Conservation (phyloP, 2,113 vertebrate genomes). For the Neolamprologus toae region DNA sequence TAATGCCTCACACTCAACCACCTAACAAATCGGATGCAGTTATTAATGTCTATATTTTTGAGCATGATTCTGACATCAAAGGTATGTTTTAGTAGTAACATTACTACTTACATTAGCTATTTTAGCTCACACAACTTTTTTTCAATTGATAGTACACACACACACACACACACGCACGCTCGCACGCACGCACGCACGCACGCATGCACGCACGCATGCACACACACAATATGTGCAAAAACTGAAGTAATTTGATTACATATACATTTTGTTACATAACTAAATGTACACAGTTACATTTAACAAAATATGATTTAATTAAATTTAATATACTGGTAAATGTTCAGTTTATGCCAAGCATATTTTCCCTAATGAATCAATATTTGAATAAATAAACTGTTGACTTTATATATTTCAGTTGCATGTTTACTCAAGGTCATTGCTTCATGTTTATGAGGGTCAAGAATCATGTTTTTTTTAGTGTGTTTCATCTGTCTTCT, state of each 20-base stretch:
- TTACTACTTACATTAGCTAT: not conserved
- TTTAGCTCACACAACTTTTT: not conserved
- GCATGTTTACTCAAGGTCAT: not conserved
- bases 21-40: not conserved
- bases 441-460: not conserved
- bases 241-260: not conserved
- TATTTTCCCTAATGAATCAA: not conserved
- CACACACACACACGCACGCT: too few relatives aligned
- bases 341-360: not conserved
- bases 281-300: not conserved
- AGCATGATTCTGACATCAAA: not conserved
- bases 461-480: not conserved
- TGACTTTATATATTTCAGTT: not conserved
- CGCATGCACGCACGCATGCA: rapidly evolving
- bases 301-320: not conserved
- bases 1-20: not conserved
- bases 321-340: rapidly evolving
- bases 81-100: not conserved
- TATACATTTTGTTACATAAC: not conserved
- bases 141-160: not conserved
- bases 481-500: not conserved
- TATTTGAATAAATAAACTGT: not conserved
- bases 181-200: rapidly evolving
- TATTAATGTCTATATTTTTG: not conserved
- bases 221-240: not conserved